These are phyloP conservation scores for Diloba caeruleocephala DNA, from an alignment of 2,888 invertebrate genomes.

Conservation along the genomic window DNA sequence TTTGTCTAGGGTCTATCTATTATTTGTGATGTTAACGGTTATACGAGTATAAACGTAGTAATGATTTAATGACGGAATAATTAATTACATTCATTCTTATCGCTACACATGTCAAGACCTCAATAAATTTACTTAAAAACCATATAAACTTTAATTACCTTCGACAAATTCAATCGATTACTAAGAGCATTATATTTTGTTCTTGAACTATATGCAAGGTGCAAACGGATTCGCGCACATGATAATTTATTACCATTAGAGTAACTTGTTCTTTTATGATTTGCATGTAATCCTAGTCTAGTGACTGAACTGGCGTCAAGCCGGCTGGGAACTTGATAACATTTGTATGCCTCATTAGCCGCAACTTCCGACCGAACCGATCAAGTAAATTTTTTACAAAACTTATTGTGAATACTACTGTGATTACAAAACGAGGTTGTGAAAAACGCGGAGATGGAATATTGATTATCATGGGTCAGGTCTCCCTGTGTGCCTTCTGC, in stretches of 20 bases:
- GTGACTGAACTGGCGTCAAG: slow-evolving; percentile 37
- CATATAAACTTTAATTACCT: slow-evolving; percentile 20
- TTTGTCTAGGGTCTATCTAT: no score
- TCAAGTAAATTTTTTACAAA: background rate
- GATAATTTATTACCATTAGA: slow-evolving; percentile 16
- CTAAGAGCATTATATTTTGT: slow-evolving; percentile 23
- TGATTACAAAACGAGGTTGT: no score
- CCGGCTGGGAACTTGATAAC: slow-evolving; percentile 17
- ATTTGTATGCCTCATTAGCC: slow-evolving; percentile 19
- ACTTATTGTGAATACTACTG: background rate
- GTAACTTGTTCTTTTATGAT: slow-evolving; percentile 10
- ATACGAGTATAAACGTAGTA: no score
- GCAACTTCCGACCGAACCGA: slow-evolving; percentile 5
- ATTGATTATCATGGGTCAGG: no score
- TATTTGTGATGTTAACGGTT: no score
- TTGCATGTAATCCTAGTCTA: slow-evolving; percentile 7
- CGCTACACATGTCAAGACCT: slow-evolving; percentile 8
- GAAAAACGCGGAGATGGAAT: no score
- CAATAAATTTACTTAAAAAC: slow-evolving; percentile 26
- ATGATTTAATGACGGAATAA: slow-evolving; percentile 10
- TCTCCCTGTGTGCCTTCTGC: no score
- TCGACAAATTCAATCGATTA: slow-evolving; percentile 17
- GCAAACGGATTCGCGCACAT: slow-evolving; percentile 18
- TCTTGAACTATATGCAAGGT: slow-evolving; percentile 4
- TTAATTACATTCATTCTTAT: slow-evolving; percentile 24